A percentile compares a stretch with the other conserved stretches of the same genome.
Conservation (phyloP, 2,888 invertebrate genomes). For the Acanthosepion lycidas region DNA sequence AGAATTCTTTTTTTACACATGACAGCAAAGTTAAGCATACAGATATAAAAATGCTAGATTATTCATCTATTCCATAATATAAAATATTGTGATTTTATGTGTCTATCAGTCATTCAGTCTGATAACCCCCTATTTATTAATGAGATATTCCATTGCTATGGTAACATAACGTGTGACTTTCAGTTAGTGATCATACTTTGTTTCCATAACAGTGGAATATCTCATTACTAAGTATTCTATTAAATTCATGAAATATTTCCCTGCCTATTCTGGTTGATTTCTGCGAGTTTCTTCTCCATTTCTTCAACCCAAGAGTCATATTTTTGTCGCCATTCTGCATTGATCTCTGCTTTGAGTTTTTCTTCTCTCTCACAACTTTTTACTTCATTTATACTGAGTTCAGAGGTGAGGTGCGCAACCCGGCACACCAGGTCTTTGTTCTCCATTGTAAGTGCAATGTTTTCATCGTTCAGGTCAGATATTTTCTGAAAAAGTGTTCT, state of each 20-base stretch:
- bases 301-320: slow-evolving; percentile 71
- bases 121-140: too few relatives aligned
- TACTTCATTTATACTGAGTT: slow-evolving; percentile 70
- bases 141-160: too few relatives aligned
- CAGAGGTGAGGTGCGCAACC: slow-evolving; percentile 61
- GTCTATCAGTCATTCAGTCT: too few relatives aligned
- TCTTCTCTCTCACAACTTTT: slow-evolving; percentile 71
- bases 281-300: slow-evolving; percentile 68
- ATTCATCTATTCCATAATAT: too few relatives aligned
- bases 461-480: slow-evolving; percentile 63
- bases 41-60: too few relatives aligned
- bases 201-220: too few relatives aligned
- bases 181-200: too few relatives aligned
- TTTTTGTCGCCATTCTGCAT: slow-evolving; percentile 60
- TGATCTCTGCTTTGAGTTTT: slow-evolving; percentile 65
- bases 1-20: too few relatives aligned
- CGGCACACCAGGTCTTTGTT: slow-evolving; percentile 63
- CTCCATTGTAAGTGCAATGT: slow-evolving; percentile 61
- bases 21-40: too few relatives aligned
- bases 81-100: too few relatives aligned
- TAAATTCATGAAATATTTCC: background rate
- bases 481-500: slow-evolving; percentile 57
- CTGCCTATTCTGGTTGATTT: slow-evolving; percentile 53
- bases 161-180: too few relatives aligned
- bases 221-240: too few relatives aligned